A percentile compares a stretch with the other conserved stretches of the same genome.
These are phyloP conservation scores for Coelopa frigida DNA, from an alignment of 1,140 invertebrate genomes.

Conservation along the genomic window DNA sequence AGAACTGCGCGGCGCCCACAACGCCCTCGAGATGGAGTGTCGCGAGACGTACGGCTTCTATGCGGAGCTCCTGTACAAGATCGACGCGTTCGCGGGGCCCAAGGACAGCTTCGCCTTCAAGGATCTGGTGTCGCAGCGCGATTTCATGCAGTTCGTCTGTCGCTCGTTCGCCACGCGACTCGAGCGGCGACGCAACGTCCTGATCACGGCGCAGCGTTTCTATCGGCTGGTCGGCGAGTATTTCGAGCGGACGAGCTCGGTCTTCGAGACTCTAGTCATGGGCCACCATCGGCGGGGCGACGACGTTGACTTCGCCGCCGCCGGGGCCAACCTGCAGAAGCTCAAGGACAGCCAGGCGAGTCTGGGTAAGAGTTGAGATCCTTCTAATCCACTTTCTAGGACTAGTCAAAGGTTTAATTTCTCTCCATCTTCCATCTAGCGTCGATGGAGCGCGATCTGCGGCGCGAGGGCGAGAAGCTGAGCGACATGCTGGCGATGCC, in stretches of 20 bases:
- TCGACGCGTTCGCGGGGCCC: slow-evolving; percentile 50
- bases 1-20: slow-evolving; percentile 61
- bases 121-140: slow-evolving; percentile 58
- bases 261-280: slow-evolving; percentile 60
- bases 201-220: slow-evolving; percentile 69
- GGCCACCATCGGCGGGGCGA: slow-evolving; percentile 39
- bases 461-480: slow-evolving; percentile 70
- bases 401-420: neutral
- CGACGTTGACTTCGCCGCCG: slow-evolving; percentile 50
- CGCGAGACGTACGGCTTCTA: slow-evolving; percentile 68
- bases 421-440: slow-evolving; percentile 47
- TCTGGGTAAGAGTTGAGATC: slow-evolving; percentile 45
- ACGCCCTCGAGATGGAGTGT: slow-evolving; percentile 69
- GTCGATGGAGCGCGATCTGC: slow-evolving; percentile 57
- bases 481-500: slow-evolving; percentile 72
- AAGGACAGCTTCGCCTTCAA: slow-evolving; percentile 45
- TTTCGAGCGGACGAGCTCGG: slow-evolving; percentile 57
- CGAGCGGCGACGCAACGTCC: slow-evolving; percentile 64
- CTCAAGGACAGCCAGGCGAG: slow-evolving; percentile 51
- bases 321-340: slow-evolving; percentile 48
- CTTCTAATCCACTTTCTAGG: neutral
- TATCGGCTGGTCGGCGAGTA: slow-evolving; percentile 69
- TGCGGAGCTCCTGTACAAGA: slow-evolving; percentile 65
- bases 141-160: slow-evolving; percentile 75
- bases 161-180: slow-evolving; percentile 69